phyloP scores from a whole-genome alignment of 2,113 vertebrate genomes.

The Theristicus caerulescens region DNA sequence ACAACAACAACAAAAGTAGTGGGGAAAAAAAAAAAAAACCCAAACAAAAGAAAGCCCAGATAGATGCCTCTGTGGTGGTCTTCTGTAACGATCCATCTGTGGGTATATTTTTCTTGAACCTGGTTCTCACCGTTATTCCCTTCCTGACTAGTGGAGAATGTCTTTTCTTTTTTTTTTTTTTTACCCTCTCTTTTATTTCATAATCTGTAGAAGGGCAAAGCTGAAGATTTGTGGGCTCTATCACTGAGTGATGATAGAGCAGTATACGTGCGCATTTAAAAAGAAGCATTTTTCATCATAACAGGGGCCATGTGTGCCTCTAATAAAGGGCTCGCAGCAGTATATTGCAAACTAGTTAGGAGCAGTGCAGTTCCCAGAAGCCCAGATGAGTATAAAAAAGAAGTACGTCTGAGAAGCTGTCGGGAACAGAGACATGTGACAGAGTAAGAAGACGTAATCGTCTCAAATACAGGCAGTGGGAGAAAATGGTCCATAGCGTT shows the following conservation, averaged over 20 bases:
- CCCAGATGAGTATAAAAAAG: conserved; percentile 6
- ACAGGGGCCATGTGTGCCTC: conserved; percentile 65
- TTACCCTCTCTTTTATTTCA: neutral
- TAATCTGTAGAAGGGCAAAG: conserved; percentile 52
- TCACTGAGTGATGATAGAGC: conserved; percentile 60
- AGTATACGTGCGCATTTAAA: conserved; percentile 39
- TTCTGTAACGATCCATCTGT: neutral
- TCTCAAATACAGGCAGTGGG: neutral
- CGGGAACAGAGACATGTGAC: conserved; percentile 35
- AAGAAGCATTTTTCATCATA: conserved; percentile 66
- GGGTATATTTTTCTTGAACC: neutral
- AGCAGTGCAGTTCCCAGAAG: conserved; percentile 45
- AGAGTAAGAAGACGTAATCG: neutral
- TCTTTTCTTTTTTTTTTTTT: neutral
- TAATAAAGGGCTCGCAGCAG: conserved; percentile 35
- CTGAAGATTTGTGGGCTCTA: conserved; percentile 59
- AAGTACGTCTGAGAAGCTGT: conserved; percentile 5
- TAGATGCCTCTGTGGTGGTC: neutral
- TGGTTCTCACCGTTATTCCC: neutral
- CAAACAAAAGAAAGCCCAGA: neutral
- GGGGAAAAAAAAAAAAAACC: neutral
- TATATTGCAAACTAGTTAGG: conserved; percentile 50
- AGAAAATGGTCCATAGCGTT: neutral
- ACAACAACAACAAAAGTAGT: neutral
- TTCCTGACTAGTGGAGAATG: neutral